Evolutionary conservation across 2,797 vertebrate species (phyloP), one percentile per base, ranked within the genome.

Genomic region (Oreortyx pictus): DNA sequence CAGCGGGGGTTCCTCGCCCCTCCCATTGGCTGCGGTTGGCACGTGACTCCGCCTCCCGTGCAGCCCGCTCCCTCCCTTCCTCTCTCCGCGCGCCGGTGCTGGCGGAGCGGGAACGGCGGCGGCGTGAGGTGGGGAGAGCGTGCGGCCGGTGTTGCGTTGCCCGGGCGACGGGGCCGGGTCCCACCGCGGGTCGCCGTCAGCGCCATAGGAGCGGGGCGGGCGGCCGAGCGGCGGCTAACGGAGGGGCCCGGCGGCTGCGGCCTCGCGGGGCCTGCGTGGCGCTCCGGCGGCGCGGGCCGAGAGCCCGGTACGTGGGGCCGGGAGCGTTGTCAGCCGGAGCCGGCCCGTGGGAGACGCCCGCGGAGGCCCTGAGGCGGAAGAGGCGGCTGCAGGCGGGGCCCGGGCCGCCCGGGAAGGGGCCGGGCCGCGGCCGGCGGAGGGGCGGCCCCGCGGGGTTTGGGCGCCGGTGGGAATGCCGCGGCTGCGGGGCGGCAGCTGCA

Each of bases 21-120:
- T 54, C 15, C 50, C 29, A 97, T 97, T 97, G 96, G 97, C 52
- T 84, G 61, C 5, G 4, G 5, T 2, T 11, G 33, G 35, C 43
- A 8, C 87, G 64, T 64, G 56, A 39, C 5, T 14, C 27, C 17
- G 31, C 8, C 41, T 16, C 15, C 33, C 22, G 25, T 17, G 27
- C 50, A 52, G 25, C 50, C 50, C 35, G 4, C n/a, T 35, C 39
- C 27, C 4, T 20, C 41, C 61, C 27, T 41, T 13, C 43, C 14
- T 24, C 35, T 22, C 15, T 25, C 33, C 62, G 15, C 49, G 19
- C 67, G 22, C 37, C 46, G 39, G 66, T 7, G 59, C n/a, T 2
- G n/a, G 78, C 19, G 41, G 31, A 41, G 37, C 41, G 14, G 29
- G 8, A 52, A 33, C 43, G 31, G 31, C 25, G 50, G 49, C 27